Percentiles rank a stretch among this genome's conserved stretches.
phyloP scores from a whole-genome alignment of 2,888 invertebrate species.

The Watsonalla binaria region DNA sequence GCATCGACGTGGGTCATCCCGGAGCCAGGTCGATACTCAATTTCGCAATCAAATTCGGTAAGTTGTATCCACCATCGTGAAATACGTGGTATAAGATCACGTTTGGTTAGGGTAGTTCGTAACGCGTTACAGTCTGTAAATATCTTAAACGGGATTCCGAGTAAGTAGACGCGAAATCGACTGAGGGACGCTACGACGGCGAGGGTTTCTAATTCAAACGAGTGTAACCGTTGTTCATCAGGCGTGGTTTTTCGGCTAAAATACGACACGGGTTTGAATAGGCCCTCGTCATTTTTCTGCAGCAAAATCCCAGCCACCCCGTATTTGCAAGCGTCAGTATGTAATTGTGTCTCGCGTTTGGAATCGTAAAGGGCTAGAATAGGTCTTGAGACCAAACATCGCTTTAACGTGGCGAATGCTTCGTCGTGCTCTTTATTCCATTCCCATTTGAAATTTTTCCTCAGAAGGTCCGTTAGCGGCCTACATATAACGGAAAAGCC shows the following conservation, averaged over 20 bases:
- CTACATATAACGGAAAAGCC: slow-evolving; percentile 17
- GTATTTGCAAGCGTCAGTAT: slow-evolving; percentile 37
- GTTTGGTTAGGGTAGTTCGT: slow-evolving; percentile 13
- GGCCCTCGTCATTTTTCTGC: slow-evolving; percentile 14
- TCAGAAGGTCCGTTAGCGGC: slow-evolving; percentile 20
- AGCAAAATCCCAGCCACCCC: slow-evolving; percentile 35
- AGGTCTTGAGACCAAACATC: slow-evolving; percentile 18
- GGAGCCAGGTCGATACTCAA: slow-evolving; percentile 26
- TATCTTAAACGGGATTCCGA: slow-evolving; percentile 20
- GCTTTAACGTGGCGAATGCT: slow-evolving; percentile 23
- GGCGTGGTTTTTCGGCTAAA: slow-evolving; percentile 18
- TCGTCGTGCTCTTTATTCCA: slow-evolving; percentile 16
- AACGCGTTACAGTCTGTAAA: slow-evolving; percentile 20
- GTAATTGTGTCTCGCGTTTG: slow-evolving; percentile 23
- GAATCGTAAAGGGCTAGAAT: slow-evolving; percentile 30
- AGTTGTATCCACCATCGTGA: slow-evolving; percentile 31
- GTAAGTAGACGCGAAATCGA: slow-evolving; percentile 16
- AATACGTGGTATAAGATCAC: slow-evolving; percentile 18
- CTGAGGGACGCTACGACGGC: slow-evolving; percentile 18
- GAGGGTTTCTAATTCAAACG: slow-evolving; percentile 19
- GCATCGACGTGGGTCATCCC: slow-evolving; percentile 29
- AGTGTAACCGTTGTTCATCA: slow-evolving; percentile 18
- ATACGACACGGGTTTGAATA: slow-evolving; percentile 15
- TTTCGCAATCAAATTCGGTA: slow-evolving; percentile 27
- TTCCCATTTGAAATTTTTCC: slow-evolving; percentile 9